A percentile compares a stretch with the other conserved stretches of the same genome.
Evolutionary conservation across 1,140 invertebrate genomes (phyloP).

Genomic region (Trichoplusia ni): DNA sequence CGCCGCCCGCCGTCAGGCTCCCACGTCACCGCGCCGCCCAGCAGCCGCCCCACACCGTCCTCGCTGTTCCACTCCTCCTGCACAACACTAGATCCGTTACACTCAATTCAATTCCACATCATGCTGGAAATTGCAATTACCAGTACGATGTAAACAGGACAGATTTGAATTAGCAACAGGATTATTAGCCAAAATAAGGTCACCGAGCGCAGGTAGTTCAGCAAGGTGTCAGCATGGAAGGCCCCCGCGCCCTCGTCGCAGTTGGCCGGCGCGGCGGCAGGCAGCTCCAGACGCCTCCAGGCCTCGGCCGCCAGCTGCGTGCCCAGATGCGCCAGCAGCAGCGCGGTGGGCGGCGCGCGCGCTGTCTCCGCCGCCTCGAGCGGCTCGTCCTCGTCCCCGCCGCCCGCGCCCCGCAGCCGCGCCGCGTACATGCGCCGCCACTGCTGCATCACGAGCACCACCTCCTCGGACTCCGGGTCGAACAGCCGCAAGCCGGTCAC

Average conservation of each 20-base stretch:
- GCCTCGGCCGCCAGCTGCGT: slow-evolving; percentile 43
- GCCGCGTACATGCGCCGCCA: slow-evolving; percentile 48
- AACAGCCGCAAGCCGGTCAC: slow-evolving; percentile 84
- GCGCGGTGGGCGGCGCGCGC: slow-evolving; percentile 47
- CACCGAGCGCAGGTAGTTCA: slow-evolving; percentile 70
- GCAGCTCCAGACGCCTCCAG: slow-evolving; percentile 39
- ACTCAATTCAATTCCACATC: too few relatives aligned
- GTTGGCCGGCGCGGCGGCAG: slow-evolving; percentile 23
- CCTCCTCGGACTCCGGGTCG: slow-evolving; percentile 46
- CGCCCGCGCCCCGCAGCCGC: slow-evolving; percentile 33
- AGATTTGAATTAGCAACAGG: too few relatives aligned
- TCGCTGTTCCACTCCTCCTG: slow-evolving; percentile 47
- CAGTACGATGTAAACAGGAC: too few relatives aligned
- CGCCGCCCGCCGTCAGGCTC: slow-evolving; percentile 52
- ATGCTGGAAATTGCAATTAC: too few relatives aligned
- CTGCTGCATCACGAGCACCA: slow-evolving; percentile 36
- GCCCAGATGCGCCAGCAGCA: slow-evolving; percentile 60
- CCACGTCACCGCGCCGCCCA: slow-evolving; percentile 52
- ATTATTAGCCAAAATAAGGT: too few relatives aligned
- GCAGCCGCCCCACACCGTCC: slow-evolving; percentile 1
- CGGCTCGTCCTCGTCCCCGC: slow-evolving; percentile 32
- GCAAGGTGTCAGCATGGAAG: slow-evolving; percentile 67
- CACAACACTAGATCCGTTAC: background rate
- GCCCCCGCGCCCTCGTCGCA: slow-evolving; percentile 47
- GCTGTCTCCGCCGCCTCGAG: background rate